Evolutionary conservation across 2,888 invertebrate species (phyloP).

Genomic region (Netelia virgata): DNA sequence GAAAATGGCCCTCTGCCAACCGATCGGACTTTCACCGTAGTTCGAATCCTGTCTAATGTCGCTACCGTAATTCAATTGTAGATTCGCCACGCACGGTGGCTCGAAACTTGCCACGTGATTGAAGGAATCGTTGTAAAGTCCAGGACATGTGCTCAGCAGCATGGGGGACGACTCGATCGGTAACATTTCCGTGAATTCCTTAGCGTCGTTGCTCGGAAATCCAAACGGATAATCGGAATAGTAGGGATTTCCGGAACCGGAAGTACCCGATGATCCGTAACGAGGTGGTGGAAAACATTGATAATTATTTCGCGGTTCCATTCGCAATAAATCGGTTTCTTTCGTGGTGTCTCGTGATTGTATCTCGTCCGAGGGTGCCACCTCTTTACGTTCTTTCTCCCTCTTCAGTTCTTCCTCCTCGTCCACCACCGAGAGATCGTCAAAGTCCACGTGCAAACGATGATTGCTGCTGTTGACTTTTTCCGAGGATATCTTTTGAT

Average conservation of each 20-base stretch:
- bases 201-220: slow-evolving; percentile 73
- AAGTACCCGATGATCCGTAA: slow-evolving; percentile 46
- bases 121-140: slow-evolving; percentile 72
- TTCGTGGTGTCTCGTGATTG: slow-evolving; percentile 47
- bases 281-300: slow-evolving; percentile 32
- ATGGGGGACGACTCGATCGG: slow-evolving; percentile 63
- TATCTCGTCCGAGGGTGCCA: slow-evolving; percentile 18
- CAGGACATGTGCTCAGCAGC: slow-evolving; percentile 72
- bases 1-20: slow-evolving; percentile 72
- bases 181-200: slow-evolving; percentile 63
- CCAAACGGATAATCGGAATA: slow-evolving; percentile 78
- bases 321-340: slow-evolving; percentile 38
- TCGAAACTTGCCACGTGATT: slow-evolving; percentile 56
- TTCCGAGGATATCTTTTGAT: slow-evolving; percentile 86
- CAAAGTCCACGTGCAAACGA: slow-evolving; percentile 86
- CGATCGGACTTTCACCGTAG: slow-evolving; percentile 69
- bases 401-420: slow-evolving; percentile 87
- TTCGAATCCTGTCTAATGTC: slow-evolving; percentile 56
- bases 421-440: slow-evolving; percentile 91
- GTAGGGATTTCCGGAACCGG: slow-evolving; percentile 74
- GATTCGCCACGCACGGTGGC: slow-evolving; percentile 30
- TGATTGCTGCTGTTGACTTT: slow-evolving; percentile 80
- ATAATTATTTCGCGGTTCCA: slow-evolving; percentile 41
- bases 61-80: slow-evolving; percentile 30
- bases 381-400: slow-evolving; percentile 73